phyloP scores from a whole-genome alignment of 1,140 invertebrate species.

The Aplysia californica region DNA sequence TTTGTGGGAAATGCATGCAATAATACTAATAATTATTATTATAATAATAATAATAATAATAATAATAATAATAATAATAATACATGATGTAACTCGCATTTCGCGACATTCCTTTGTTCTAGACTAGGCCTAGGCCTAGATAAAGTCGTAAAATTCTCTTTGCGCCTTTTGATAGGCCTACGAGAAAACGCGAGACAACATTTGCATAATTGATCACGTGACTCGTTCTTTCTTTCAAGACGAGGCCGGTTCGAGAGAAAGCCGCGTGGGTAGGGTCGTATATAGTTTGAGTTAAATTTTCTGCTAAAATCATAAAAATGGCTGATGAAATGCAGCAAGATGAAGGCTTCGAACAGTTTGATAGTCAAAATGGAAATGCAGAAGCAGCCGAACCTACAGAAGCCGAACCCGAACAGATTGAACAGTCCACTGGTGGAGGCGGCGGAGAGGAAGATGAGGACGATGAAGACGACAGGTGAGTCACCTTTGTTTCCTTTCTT shows the following conservation, averaged over 20 bases:
- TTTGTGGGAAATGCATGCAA: no score
- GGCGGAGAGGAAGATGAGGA: slow-evolving; percentile 31
- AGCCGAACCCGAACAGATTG: neutral
- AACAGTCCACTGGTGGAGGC: slow-evolving; percentile 6
- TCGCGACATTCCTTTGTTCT: no score
- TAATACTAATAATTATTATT: no score
- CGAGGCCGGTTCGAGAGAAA: neutral
- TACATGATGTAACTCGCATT: no score
- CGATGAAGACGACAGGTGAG: slow-evolving; percentile 38
- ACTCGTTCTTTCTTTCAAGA: slow-evolving; percentile 7
- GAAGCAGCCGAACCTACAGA: slow-evolving; percentile 1
- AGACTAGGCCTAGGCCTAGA: no score
- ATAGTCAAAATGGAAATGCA: slow-evolving; percentile 9
- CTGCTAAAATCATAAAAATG: neutral
- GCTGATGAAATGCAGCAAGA: slow-evolving; percentile 29
- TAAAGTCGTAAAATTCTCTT: no score
- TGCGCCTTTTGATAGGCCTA: neutral
- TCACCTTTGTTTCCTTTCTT: neutral
- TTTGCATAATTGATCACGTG: slow-evolving; percentile 18
- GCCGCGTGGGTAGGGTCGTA: neutral
- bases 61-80: no score
- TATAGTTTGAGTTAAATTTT: neutral
- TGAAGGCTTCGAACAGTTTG: neutral
- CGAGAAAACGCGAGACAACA: neutral
- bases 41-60: no score